A percentile compares a stretch with the other conserved stretches of the same genome.
Evolutionary conservation across 2,113 vertebrate genomes (phyloP).

Genomic region (Erythrolamprus reginae): DNA sequence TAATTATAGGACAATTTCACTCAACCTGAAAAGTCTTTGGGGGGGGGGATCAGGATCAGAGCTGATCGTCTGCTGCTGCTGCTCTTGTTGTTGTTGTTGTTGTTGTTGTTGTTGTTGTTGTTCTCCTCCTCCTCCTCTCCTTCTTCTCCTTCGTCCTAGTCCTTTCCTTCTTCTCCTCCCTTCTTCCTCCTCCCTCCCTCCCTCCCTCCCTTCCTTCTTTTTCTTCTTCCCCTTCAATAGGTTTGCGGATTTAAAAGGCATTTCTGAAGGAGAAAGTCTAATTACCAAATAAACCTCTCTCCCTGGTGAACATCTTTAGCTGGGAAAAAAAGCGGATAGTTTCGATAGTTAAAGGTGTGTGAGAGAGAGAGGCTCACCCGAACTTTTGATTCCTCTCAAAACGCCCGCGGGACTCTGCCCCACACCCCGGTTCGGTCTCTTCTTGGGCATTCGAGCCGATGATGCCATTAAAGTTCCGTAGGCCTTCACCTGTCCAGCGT

Average conservation of each 20-base stretch:
- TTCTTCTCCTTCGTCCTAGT: too few relatives aligned
- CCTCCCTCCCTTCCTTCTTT: too few relatives aligned
- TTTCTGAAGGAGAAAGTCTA: background rate
- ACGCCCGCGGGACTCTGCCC: background rate
- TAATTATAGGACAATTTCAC: conserved; percentile 36
- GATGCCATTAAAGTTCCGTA: background rate
- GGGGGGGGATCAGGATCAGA: background rate
- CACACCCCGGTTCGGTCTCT: background rate
- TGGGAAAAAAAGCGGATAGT: background rate
- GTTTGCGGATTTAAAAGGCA: background rate
- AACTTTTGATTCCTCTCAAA: background rate
- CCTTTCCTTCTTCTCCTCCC: background rate
- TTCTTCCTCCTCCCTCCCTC: background rate
- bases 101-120: too few relatives aligned
- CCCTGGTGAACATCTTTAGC: background rate
- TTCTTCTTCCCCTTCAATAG: background rate
- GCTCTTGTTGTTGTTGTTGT: too few relatives aligned
- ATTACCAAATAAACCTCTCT: background rate
- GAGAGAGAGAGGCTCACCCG: background rate
- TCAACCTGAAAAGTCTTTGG: conserved; percentile 4
- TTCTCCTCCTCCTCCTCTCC: too few relatives aligned
- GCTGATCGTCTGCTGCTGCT: too few relatives aligned
- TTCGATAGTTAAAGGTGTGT: background rate
- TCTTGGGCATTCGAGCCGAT: background rate
- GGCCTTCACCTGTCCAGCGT: background rate